Conservation (phyloP, 2,113 vertebrate genomes). For the Murina feae region DNA sequence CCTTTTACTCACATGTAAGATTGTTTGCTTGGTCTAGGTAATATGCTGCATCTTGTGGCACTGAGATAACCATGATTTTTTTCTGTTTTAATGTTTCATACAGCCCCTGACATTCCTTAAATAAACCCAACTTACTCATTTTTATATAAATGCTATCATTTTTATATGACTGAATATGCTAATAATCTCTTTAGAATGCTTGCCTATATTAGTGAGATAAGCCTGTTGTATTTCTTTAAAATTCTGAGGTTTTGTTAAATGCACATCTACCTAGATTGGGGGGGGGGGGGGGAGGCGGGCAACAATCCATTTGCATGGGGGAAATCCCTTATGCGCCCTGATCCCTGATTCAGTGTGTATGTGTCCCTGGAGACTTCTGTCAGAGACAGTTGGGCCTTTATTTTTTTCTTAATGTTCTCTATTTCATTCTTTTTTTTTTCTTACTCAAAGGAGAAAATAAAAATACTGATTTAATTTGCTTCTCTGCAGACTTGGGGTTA, state of each 20-base stretch:
- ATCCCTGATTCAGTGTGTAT: background rate
- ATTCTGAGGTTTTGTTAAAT: background rate
- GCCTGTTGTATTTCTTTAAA: background rate
- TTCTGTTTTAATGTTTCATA: background rate
- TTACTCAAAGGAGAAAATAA: background rate
- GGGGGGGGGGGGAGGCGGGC: no score
- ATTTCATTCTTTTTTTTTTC: background rate
- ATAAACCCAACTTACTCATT: background rate
- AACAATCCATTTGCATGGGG: background rate
- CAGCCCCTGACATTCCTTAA: background rate
- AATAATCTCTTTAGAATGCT: background rate
- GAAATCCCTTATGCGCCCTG: background rate
- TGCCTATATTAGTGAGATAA: background rate
- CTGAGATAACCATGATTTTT: background rate
- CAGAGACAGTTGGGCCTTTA: background rate
- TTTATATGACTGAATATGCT: background rate
- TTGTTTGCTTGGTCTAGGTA: background rate
- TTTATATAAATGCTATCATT: background rate
- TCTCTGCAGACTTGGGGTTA: background rate
- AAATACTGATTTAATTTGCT: background rate
- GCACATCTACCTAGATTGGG: background rate
- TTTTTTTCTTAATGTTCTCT: background rate
- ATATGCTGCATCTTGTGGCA: background rate
- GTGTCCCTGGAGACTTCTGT: background rate
- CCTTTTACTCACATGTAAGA: background rate